A percentile compares a stretch with the other conserved stretches of the same genome.
These are phyloP conservation scores for Pristionchus pacificus DNA, from an alignment of 1,140 invertebrate species.

Conservation along the genomic window DNA sequence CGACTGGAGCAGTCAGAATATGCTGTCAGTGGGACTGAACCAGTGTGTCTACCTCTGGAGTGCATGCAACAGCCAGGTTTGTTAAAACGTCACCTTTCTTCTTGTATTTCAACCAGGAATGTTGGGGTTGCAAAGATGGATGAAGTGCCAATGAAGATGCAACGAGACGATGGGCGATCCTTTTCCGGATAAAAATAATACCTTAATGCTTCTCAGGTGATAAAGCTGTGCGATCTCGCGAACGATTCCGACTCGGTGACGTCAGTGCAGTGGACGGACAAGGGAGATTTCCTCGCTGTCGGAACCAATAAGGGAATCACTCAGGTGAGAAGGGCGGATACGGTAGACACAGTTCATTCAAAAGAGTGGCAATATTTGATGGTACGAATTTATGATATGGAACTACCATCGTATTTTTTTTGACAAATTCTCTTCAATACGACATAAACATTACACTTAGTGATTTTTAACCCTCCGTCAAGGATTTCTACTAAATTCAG, in stretches of 20 bases:
- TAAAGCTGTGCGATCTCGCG: slow-evolving; percentile 88
- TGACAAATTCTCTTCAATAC: slow-evolving; percentile 83
- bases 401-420: no score
- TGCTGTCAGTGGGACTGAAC: slow-evolving; percentile 93
- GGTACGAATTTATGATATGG: slow-evolving; percentile 76
- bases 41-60: slow-evolving; percentile 99
- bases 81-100: background rate
- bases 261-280: slow-evolving; percentile 96
- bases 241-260: slow-evolving; percentile 88
- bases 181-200: background rate
- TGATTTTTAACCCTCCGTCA: no score
- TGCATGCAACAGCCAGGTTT: slow-evolving; percentile 86
- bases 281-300: slow-evolving; percentile 89
- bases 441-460: no score
- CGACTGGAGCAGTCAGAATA: slow-evolving; percentile 98
- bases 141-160: no score
- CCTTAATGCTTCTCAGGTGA: slow-evolving; percentile 64
- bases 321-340: slow-evolving; percentile 19
- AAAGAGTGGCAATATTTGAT: no score
- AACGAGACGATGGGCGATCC: no score
- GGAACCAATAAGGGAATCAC: slow-evolving; percentile 73
- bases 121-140: no score
- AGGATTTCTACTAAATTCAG: no score
- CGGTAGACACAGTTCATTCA: slow-evolving; percentile 66
- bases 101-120: no score